Base-by-base conservation (phyloP, 92 coral and sea anemone genomes). In the Porites cylindrica region DNA sequence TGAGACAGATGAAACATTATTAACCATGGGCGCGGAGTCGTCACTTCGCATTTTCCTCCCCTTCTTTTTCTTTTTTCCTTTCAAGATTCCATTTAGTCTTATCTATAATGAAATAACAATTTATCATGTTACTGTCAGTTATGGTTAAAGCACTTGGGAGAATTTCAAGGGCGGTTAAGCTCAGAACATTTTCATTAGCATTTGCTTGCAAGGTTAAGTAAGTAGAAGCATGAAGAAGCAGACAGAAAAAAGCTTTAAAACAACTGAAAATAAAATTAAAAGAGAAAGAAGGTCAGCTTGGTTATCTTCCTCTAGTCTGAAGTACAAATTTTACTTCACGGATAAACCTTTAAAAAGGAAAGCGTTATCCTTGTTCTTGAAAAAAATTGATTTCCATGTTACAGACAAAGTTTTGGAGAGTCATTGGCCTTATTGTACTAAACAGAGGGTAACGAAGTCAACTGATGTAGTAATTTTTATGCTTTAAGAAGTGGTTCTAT, bases 61-160 rank as follows among this genome's bases (percentile, higher is more conserved):
- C 83, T 81, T 94, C 94, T 82, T 94, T 92, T 94, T 94, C 98
- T 90, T 94, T 94, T 94, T 94, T 84, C 87, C 83, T 91, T 94
- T 94, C 72, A 83, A 62, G 78, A 75, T 75, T 83, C 71, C 79
- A 75, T 80, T 69, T 59, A 74, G 51, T 73, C 50, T 83, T 65
- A 6, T 74, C 87, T 83, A 67, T 17, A 83, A 83, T 64, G 29
- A 53, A 80, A 68, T 56, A 66, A 52, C 61, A 69, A 82, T 24
- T 70, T 62, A 20, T 18, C 51, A 58, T 23, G 66, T 67, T 64
- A 20, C 12, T 24, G 24, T 6, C 7, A 19, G 11, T 72, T 52
- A 79, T 7, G 77, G 19, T 61, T 70, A 74, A 26, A 63, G 11
- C 13, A 51, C 29, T 14, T 7, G 12, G 1, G 19, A 43, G 1